A percentile compares a stretch with the other conserved stretches of the same genome.
Conservation (phyloP, 2,797 vertebrate species). For the Benthosema pterotum region DNA sequence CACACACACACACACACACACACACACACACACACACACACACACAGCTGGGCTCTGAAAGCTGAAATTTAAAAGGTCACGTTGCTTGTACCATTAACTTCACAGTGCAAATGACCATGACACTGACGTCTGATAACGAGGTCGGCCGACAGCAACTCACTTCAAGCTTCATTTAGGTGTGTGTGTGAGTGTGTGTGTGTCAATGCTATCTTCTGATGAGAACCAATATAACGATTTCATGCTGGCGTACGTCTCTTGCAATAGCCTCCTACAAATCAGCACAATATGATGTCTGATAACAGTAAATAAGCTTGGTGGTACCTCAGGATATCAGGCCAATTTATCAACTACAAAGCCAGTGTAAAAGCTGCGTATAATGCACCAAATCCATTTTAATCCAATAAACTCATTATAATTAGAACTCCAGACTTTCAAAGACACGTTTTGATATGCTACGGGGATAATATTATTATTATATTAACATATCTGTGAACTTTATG, state of each 20-base stretch:
- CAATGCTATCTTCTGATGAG: slow-evolving; percentile 27
- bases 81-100: slow-evolving; percentile 17
- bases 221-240: slow-evolving; percentile 28
- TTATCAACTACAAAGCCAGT: slow-evolving; percentile 6
- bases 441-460: slow-evolving; percentile 5
- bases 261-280: slow-evolving; percentile 38
- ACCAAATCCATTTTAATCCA: slow-evolving; percentile 30
- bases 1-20: too few species aligned
- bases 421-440: slow-evolving; percentile 13
- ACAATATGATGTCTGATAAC: slow-evolving; percentile 30
- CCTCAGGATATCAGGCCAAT: slow-evolving; percentile 37
- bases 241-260: slow-evolving; percentile 12
- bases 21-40: too few species aligned
- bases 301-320: slow-evolving; percentile 34
- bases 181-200: slow-evolving; percentile 42
- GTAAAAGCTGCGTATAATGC: background rate
- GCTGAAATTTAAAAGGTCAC: slow-evolving; percentile 13
- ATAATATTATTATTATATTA: slow-evolving; percentile 17
- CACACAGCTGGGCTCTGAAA: too few species aligned
- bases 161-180: slow-evolving; percentile 30
- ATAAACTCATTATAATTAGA: slow-evolving; percentile 10
- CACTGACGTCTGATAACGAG: slow-evolving; percentile 28
- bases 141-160: slow-evolving; percentile 40
- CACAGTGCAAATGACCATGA: slow-evolving; percentile 30
- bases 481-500: background rate